Evolutionary conservation across 53 echinoderm and acorn worm species (phyloP).

Genomic region (Crossaster papposus): DNA sequence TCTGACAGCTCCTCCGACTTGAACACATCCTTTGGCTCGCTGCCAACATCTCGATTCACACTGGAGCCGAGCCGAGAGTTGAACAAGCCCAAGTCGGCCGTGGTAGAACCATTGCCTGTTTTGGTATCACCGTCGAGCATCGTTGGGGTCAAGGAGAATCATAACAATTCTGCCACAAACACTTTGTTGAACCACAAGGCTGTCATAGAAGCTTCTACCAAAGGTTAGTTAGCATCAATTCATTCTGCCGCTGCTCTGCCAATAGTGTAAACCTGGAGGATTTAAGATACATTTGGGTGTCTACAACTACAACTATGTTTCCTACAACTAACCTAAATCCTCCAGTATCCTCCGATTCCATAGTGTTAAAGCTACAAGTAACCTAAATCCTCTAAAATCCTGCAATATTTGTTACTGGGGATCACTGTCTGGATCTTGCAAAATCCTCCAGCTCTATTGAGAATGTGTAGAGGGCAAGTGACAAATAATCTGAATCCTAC

Average conservation of each 20-base stretch:
- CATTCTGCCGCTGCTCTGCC: neutral
- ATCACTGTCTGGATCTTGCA: no score
- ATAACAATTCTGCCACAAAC: conserved; percentile 26
- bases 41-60: conserved; percentile 81
- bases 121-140: conserved; percentile 62
- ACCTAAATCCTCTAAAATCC: no score
- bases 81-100: conserved; percentile 1
- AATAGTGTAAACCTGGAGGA: neutral
- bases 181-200: conserved; percentile 55
- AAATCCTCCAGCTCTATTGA: no score
- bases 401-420: no score
- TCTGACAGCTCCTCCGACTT: conserved; percentile 72
- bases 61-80: conserved; percentile 68
- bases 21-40: conserved; percentile 76
- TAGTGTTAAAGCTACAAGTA: no score
- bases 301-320: no score
- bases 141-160: conserved; percentile 56
- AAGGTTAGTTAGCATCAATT: neutral
- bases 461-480: no score
- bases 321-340: no score
- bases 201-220: conserved; percentile 55
- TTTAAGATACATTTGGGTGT: neutral
- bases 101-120: conserved; percentile 57
- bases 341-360: no score
- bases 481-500: no score